These are phyloP conservation scores for Abrostola triplasia DNA, from an alignment of 2,888 invertebrate species.

Conservation along the genomic window DNA sequence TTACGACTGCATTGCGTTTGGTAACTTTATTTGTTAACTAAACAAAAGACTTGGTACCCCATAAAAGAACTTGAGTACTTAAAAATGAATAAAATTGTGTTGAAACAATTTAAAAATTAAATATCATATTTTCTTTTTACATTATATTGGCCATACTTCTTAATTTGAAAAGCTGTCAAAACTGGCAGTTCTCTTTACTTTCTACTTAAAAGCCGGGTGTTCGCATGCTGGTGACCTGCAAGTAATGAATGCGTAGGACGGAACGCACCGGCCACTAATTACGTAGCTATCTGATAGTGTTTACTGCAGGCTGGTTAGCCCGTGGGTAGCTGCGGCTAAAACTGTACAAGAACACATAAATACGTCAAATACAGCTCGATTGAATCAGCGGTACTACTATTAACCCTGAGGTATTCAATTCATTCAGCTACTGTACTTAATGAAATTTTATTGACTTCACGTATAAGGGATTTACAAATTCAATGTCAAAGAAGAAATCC, in stretches of 20 bases:
- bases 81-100: too few species aligned
- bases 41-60: too few species aligned
- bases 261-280: constrained; percentile 30
- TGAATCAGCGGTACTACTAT: constrained; percentile 14
- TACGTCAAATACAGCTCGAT: constrained; percentile 21
- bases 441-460: too few species aligned
- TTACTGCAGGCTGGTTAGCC: constrained; percentile 34
- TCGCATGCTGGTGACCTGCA: constrained; percentile 34
- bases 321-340: constrained; percentile 24
- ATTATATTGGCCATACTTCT: not conserved
- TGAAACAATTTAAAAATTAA: too few species aligned
- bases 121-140: not conserved
- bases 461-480: too few species aligned
- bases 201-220: constrained; percentile 26
- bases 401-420: constrained; percentile 1
- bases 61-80: too few species aligned
- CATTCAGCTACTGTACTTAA: not conserved
- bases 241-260: constrained; percentile 35
- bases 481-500: too few species aligned
- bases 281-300: constrained; percentile 42
- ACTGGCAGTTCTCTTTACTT: constrained; percentile 22
- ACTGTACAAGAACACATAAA: constrained; percentile 21
- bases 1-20: too few species aligned
- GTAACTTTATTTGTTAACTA: too few species aligned
- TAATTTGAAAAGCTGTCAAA: constrained; percentile 1